phyloP scores from a whole-genome alignment of 1,140 invertebrate species.

The Plutomurus gul region DNA sequence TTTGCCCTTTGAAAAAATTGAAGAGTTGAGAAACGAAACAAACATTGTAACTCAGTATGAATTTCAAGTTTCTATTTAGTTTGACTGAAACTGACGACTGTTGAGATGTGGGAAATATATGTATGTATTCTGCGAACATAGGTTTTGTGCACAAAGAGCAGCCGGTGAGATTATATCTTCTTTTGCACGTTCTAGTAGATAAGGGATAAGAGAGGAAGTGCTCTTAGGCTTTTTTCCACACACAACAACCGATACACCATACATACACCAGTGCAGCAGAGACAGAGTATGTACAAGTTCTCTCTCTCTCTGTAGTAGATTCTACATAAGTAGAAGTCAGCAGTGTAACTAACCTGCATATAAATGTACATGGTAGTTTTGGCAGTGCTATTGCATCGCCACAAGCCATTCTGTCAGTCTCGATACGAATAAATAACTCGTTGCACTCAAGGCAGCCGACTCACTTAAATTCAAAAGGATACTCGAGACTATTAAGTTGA shows the following conservation, averaged over 20 bases:
- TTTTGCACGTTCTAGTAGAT: neutral
- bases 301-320: too few relatives aligned
- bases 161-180: neutral
- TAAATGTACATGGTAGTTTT: neutral
- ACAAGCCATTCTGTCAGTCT: neutral
- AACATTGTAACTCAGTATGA: neutral
- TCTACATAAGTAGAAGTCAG: too few relatives aligned
- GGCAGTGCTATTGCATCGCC: neutral
- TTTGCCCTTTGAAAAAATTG: neutral
- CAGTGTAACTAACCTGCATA: constrained; percentile 4
- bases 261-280: too few relatives aligned
- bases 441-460: too few relatives aligned
- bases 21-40: neutral
- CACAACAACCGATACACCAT: too few relatives aligned
- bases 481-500: too few relatives aligned
- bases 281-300: too few relatives aligned
- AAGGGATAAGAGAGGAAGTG: neutral
- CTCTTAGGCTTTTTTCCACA: neutral
- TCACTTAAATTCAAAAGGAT: too few relatives aligned
- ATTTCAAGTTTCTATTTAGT: neutral
- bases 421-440: neutral
- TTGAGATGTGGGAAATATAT: too few relatives aligned
- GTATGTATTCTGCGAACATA: too few relatives aligned
- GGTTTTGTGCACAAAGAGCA: too few relatives aligned
- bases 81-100: too few relatives aligned